These are phyloP conservation scores for Trachythela sp. DNA, from an alignment of 64 coral and sea anemone genomes.

Conservation along the genomic window DNA sequence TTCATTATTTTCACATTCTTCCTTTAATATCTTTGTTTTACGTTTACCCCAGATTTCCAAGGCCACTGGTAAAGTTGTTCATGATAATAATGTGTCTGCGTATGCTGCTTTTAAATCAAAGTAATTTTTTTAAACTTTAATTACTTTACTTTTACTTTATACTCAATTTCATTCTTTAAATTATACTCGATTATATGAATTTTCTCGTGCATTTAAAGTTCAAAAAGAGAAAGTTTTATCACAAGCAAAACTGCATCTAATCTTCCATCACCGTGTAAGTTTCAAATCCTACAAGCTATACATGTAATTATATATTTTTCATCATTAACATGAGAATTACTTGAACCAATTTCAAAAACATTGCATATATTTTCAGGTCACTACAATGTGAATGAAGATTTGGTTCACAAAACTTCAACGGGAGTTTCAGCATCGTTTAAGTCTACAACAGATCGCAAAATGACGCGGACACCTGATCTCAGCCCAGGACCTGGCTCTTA, in stretches of 20 bases:
- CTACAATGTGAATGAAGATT: conserved; percentile 77
- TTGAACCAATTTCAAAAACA: background rate
- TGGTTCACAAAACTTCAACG: conserved; percentile 54
- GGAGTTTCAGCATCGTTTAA: conserved; percentile 81
- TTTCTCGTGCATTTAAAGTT: conserved; percentile 38
- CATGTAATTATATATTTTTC: too few species aligned
- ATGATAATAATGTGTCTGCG: conserved; percentile 94
- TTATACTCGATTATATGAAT: background rate
- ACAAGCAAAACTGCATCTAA: conserved; percentile 19
- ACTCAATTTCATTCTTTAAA: background rate
- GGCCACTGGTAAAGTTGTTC: conserved; percentile 71
- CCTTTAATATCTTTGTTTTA: background rate
- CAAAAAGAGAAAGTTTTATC: conserved; percentile 60
- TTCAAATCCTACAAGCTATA: background rate
- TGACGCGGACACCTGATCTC: conserved; percentile 71
- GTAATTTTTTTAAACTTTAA: conserved; percentile 9
- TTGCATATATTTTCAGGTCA: conserved; percentile 44
- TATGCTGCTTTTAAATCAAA: conserved; percentile 88
- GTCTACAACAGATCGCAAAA: conserved; percentile 88
- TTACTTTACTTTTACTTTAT: background rate
- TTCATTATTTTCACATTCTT: background rate
- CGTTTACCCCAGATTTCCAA: conserved; percentile 60
- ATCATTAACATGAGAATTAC: background rate
- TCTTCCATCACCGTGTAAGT: conserved; percentile 98
- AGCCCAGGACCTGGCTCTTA: conserved; percentile 84